Percentiles rank a stretch among this genome's conserved stretches.
Conservation (phyloP, 2,797 vertebrate genomes). For the Gobio occitaniae region DNA sequence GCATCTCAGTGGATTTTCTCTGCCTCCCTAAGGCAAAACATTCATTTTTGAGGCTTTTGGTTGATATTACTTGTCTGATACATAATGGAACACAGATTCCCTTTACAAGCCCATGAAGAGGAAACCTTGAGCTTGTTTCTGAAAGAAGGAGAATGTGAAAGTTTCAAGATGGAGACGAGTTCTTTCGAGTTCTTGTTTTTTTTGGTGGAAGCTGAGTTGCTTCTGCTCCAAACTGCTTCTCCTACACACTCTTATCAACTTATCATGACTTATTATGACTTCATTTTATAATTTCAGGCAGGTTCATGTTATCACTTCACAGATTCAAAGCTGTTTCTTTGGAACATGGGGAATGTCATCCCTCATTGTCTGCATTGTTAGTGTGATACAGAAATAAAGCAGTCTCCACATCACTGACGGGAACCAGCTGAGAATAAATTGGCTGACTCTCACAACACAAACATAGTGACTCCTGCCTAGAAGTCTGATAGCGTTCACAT, state of each 20-base stretch:
- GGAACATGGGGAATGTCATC: constrained; percentile 44
- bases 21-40: constrained; percentile 64
- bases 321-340: constrained; percentile 37
- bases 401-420: constrained; percentile 39
- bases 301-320: constrained; percentile 21
- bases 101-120: constrained; percentile 58
- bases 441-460: constrained; percentile 52
- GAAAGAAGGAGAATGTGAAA: constrained; percentile 68
- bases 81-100: constrained; percentile 77
- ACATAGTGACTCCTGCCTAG: constrained; percentile 2
- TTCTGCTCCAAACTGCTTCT: constrained; percentile 64
- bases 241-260: constrained; percentile 58
- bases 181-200: constrained; percentile 54
- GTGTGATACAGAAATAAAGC: constrained; percentile 43
- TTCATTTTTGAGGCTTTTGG: constrained; percentile 69
- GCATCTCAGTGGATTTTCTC: constrained; percentile 39
- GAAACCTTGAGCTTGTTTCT: constrained; percentile 73
- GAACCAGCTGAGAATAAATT: constrained; percentile 68
- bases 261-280: constrained; percentile 28
- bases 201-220: constrained; percentile 27
- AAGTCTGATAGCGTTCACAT: neutral
- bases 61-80: constrained; percentile 74
- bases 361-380: constrained; percentile 48
- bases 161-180: constrained; percentile 66
- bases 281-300: constrained; percentile 9